Percentiles rank a stretch among this genome's conserved stretches.
Evolutionary conservation across 2,888 invertebrate genomes (phyloP).

Genomic region (Trachelus tabidus): DNA sequence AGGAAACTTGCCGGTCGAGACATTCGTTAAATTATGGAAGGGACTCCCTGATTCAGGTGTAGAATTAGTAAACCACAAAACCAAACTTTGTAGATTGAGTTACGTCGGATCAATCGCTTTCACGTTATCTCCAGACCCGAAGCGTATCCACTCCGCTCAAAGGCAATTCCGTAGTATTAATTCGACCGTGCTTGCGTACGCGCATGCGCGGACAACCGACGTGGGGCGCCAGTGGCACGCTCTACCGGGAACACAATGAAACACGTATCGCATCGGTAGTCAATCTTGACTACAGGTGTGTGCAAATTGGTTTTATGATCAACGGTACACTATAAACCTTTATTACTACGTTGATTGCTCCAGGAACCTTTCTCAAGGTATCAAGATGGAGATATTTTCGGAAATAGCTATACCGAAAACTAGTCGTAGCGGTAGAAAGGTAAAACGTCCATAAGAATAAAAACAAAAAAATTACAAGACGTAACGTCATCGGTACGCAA

Average conservation of each 20-base stretch:
- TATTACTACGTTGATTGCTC: background rate
- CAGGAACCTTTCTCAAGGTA: background rate
- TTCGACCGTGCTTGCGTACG: background rate
- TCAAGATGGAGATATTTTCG: background rate
- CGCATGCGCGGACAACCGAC: background rate
- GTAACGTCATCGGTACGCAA: background rate
- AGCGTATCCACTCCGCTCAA: background rate
- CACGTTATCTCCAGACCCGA: background rate
- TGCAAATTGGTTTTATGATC: background rate
- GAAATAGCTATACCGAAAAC: background rate
- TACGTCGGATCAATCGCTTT: background rate
- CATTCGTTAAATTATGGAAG: background rate
- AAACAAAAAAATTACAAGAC: background rate
- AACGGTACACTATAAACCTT: background rate
- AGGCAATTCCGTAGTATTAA: background rate
- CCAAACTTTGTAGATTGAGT: slow-evolving; percentile 4
- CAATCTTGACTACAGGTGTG: background rate
- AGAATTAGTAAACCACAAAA: slow-evolving; percentile 1
- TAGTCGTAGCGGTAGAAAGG: background rate
- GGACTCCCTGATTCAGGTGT: background rate
- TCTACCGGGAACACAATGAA: background rate
- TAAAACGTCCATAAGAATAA: background rate
- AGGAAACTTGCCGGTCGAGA: background rate
- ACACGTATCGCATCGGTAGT: background rate
- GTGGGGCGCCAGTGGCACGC: background rate